A percentile compares a stretch with the other conserved stretches of the same genome.
Evolutionary conservation across 2,888 invertebrate genomes (phyloP).

Genomic region (Schrankia costaestrigalis): DNA sequence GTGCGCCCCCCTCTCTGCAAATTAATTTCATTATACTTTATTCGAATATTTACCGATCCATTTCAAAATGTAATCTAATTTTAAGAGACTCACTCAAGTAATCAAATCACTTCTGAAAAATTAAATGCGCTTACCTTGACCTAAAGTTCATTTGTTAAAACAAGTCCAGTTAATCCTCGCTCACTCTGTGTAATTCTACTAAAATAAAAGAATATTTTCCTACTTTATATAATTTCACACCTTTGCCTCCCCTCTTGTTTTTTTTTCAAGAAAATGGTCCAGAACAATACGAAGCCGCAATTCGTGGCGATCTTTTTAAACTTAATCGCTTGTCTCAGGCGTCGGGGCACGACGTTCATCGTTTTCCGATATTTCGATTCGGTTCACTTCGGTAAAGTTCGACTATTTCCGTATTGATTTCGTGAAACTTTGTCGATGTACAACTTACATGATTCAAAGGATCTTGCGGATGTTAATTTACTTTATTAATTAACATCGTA

Average conservation of each 20-base stretch:
- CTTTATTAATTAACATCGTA: slow-evolving; percentile 6
- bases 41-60: too few relatives aligned
- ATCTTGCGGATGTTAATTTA: slow-evolving; percentile 22
- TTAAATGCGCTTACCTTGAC: too few relatives aligned
- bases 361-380: slow-evolving; percentile 46
- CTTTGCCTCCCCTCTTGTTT: slow-evolving; percentile 21
- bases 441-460: slow-evolving; percentile 19
- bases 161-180: too few relatives aligned
- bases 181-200: too few relatives aligned
- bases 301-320: slow-evolving; percentile 39
- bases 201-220: too few relatives aligned
- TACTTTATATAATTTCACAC: too few relatives aligned
- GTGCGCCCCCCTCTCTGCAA: too few relatives aligned
- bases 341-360: slow-evolving; percentile 32
- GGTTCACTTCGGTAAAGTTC: slow-evolving; percentile 21
- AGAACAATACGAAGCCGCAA: slow-evolving; percentile 36
- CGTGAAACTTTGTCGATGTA: slow-evolving; percentile 12
- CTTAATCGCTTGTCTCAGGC: slow-evolving; percentile 37
- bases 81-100: too few relatives aligned
- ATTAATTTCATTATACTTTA: too few relatives aligned
- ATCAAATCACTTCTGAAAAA: too few relatives aligned
- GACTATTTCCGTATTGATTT: slow-evolving; percentile 10
- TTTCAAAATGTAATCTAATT: too few relatives aligned
- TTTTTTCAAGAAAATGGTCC: slow-evolving; percentile 33
- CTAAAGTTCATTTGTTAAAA: too few relatives aligned